These are phyloP conservation scores for Portevinia maculata DNA, from an alignment of 2,888 invertebrate genomes.

Conservation along the genomic window DNA sequence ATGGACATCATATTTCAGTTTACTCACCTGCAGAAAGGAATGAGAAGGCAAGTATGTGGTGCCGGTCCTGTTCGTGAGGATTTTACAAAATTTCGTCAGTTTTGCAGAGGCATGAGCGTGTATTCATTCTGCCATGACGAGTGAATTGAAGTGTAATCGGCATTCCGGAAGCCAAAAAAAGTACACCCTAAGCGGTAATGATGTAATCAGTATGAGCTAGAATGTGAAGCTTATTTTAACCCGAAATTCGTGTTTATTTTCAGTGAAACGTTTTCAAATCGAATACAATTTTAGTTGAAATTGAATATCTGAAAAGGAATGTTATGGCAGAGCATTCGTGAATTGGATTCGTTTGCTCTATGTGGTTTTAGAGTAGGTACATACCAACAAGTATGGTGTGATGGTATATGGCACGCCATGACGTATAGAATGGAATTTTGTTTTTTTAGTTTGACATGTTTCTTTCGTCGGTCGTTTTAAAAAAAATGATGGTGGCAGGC, in stretches of 20 bases:
- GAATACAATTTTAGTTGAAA: conserved; percentile 36
- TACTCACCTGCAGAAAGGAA: conserved; percentile 24
- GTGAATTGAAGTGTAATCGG: too few species aligned
- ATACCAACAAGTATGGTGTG: too few species aligned
- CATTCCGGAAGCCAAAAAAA: conserved; percentile 21
- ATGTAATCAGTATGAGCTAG: conserved; percentile 22
- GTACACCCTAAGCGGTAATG: conserved; percentile 8
- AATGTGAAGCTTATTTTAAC: background rate
- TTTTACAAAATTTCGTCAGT: background rate
- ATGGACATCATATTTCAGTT: conserved; percentile 24
- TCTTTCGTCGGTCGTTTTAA: too few species aligned
- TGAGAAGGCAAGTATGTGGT: background rate
- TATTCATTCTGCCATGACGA: background rate
- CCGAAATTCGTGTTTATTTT: conserved; percentile 1
- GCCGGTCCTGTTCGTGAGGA: background rate
- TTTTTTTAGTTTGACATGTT: too few species aligned
- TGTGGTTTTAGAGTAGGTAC: too few species aligned
- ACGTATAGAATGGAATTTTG: too few species aligned
- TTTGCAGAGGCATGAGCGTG: too few species aligned
- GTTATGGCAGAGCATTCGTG: background rate
- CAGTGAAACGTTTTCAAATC: background rate
- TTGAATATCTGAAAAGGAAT: conserved; percentile 13
- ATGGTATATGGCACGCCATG: too few species aligned
- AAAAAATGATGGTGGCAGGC: too few species aligned
- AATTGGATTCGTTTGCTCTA: background rate